A percentile compares a stretch with the other conserved stretches of the same genome.
Conservation (phyloP, 2,888 invertebrate genomes). For the Cantharis lateralis region DNA sequence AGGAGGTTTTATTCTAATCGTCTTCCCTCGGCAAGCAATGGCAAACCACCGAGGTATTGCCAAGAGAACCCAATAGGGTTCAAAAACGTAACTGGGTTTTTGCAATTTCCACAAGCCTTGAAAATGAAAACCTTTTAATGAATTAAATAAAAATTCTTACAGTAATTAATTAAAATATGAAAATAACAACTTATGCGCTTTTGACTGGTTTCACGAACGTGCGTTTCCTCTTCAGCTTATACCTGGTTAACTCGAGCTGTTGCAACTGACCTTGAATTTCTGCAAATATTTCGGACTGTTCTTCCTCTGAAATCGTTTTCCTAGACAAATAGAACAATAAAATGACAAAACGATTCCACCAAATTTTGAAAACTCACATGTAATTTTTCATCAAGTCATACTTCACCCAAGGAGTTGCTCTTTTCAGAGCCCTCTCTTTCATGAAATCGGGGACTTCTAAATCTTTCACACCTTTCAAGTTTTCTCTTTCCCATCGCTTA, state of each 20-base stretch:
- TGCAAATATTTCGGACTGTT: conserved; percentile 81
- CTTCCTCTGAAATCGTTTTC: conserved; percentile 84
- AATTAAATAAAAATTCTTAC: background rate
- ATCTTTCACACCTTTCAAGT: conserved; percentile 71
- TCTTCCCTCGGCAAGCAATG: too few relatives aligned
- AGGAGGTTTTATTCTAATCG: too few relatives aligned
- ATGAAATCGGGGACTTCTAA: conserved; percentile 48
- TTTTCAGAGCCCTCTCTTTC: conserved; percentile 59
- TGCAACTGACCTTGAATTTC: conserved; percentile 80
- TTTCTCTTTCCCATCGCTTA: conserved; percentile 84
- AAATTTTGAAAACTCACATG: conserved; percentile 59
- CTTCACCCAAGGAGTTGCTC: conserved; percentile 81
- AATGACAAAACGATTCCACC: conserved; percentile 18
- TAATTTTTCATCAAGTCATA: conserved; percentile 94
- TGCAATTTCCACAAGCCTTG: too few relatives aligned
- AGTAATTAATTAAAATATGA: background rate
- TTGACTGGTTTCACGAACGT: conserved; percentile 65
- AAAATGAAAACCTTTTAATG: background rate
- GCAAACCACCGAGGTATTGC: too few relatives aligned
- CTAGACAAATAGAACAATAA: conserved; percentile 55
- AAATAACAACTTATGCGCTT: conserved; percentile 43
- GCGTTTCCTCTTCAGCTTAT: conserved; percentile 65
- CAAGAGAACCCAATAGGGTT: too few relatives aligned
- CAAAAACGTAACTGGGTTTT: too few relatives aligned
- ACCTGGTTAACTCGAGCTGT: conserved; percentile 69